Base-by-base conservation (phyloP, 2,888 invertebrate genomes). In the Volucella inflata region DNA sequence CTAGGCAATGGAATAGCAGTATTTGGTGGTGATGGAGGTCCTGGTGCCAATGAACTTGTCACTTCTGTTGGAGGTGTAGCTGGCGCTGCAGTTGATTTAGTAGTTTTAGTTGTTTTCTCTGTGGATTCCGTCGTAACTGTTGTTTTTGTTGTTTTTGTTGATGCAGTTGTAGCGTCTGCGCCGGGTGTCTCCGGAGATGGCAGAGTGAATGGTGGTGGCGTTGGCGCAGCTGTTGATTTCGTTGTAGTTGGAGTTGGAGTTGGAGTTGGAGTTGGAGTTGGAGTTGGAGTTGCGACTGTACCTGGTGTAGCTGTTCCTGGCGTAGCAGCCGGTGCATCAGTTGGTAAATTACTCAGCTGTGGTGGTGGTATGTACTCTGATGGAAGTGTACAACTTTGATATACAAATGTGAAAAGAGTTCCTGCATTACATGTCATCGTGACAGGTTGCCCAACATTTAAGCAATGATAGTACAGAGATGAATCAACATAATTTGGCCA, bases 401-500 rank as follows among this genome's bases (percentile, higher is more conserved):
- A 89, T 17, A 90, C 90, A 67, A 90, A 92, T 50, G 90, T 89
- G 87, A 92, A 92, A 2, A 90, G 80, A 72, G 90, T 89, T 2
- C 91, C 92, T 38, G 89, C 68, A 12, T 89, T 89, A 60, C 92
- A 92, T 53, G 81, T 87, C 40, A 90, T 87, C 14, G 87, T 88
- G 75, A 89, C 30, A 53, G 88, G 88, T 55, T 74, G 88, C 14
- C 87, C 88, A 50, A 90, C 59, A 1, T 87, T 82, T 51, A 88
- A 87, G 71, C 92, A 92, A 30, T 90, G 88, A 74, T 87, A 90
- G 83, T 90, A 92, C 77, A 89, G 89, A 10, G 90, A 89, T 70
- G 88, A 89, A 87, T 91, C 89, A 50, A 89, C 88, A 62, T 91
- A 92, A 87, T 90, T 90, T 2, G 92, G 92, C 91, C 91, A 92